phyloP scores from a whole-genome alignment of 2,797 vertebrate genomes.

The Vultur gryphus region DNA sequence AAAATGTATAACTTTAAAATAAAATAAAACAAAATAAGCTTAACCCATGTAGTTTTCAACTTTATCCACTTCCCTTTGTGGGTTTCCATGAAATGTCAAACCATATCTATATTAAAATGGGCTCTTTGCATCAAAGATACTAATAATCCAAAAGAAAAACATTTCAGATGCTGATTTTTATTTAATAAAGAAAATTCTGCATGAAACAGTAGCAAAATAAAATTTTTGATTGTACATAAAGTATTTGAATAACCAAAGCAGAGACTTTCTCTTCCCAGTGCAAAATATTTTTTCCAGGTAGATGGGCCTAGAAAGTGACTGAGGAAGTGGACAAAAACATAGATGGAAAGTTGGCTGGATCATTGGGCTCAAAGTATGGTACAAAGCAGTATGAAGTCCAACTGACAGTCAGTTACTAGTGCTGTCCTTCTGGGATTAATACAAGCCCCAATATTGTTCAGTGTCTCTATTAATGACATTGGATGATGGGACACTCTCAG shows the following conservation, averaged over 20 bases:
- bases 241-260: not conserved
- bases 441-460: not conserved
- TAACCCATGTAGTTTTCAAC: not conserved
- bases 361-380: not conserved
- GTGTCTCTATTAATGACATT: not conserved
- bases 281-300: not conserved
- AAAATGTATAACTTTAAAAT: not conserved
- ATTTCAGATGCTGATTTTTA: not conserved
- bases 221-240: not conserved
- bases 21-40: not conserved
- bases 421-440: not conserved
- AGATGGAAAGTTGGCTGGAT: not conserved
- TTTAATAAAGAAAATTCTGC: not conserved
- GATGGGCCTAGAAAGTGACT: not conserved
- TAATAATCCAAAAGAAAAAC: not conserved
- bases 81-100: not conserved
- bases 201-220: not conserved
- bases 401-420: not conserved
- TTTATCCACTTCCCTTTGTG: not conserved
- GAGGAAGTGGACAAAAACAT: not conserved
- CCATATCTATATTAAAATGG: not conserved
- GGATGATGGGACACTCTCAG: not conserved
- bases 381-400: not conserved
- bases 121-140: not conserved
- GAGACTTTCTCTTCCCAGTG: not conserved